phyloP scores from a whole-genome alignment of 2,888 invertebrate genomes.

The Therioaphis trifolii region DNA sequence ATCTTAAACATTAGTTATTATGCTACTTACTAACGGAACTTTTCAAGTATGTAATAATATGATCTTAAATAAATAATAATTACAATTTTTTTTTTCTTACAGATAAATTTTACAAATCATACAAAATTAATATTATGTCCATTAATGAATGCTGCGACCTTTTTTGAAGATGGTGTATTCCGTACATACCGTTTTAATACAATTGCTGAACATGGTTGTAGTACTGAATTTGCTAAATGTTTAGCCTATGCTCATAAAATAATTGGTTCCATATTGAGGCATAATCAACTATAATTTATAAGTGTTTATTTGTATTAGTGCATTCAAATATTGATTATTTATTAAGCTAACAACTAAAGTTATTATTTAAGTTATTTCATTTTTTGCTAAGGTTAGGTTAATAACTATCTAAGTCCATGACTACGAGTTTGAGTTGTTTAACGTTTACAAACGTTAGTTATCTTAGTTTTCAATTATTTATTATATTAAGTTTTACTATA shows the following conservation, averaged over 20 bases:
- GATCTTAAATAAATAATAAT: not conserved
- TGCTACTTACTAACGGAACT: conserved; percentile 97
- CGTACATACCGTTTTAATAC: conserved; percentile 89
- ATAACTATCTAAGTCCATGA: too few species aligned
- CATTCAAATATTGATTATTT: too few species aligned
- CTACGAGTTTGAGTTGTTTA: not conserved
- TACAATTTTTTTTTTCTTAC: conserved; percentile 67
- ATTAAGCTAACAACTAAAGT: too few species aligned
- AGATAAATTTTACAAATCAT: conserved; percentile 98
- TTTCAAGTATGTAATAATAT: conserved; percentile 78
- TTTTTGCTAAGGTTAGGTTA: too few species aligned
- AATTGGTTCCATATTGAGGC: conserved; percentile 67
- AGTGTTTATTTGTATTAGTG: too few species aligned
- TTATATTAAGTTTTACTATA: too few species aligned
- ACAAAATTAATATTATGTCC: conserved; percentile 98
- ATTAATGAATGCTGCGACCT: conserved; percentile 96
- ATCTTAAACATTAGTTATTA: conserved; percentile 94
- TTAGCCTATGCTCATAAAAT: conserved; percentile 89
- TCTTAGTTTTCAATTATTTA: not conserved
- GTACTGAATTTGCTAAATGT: conserved; percentile 81
- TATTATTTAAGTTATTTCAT: too few species aligned
- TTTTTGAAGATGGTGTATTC: conserved; percentile 94
- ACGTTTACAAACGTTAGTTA: conserved; percentile 31
- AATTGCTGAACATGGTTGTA: conserved; percentile 86
- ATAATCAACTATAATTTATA: not conserved